phyloP scores from a whole-genome alignment of 2,888 invertebrate genomes.

The Euplexia lucipara region DNA sequence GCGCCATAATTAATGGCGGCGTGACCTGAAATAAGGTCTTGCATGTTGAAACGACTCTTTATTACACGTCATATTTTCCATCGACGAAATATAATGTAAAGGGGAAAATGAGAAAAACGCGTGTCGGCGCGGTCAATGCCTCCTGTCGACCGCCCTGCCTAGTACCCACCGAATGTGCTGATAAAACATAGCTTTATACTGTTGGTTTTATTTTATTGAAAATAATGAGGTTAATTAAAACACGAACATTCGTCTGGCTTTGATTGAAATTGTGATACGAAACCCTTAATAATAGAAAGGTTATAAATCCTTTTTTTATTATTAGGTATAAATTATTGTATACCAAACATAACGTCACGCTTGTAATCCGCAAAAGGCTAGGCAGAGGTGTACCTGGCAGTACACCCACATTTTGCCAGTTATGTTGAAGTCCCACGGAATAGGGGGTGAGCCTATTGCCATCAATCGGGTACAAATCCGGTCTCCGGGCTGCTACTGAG shows the following conservation, averaged over 20 bases:
- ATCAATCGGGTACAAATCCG: too few species aligned
- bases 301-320: slow-evolving; percentile 16
- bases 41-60: slow-evolving; percentile 76
- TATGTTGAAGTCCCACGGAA: too few species aligned
- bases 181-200: slow-evolving; percentile 39
- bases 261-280: slow-evolving; percentile 23
- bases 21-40: slow-evolving; percentile 76
- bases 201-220: slow-evolving; percentile 38
- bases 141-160: slow-evolving; percentile 44
- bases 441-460: too few species aligned
- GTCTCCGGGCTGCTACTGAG: too few species aligned
- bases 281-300: slow-evolving; percentile 3
- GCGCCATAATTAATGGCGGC: slow-evolving; percentile 58
- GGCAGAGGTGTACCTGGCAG: too few species aligned
- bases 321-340: too few species aligned
- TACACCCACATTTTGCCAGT: too few species aligned
- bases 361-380: too few species aligned
- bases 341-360: too few species aligned
- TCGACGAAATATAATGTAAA: slow-evolving; percentile 63
- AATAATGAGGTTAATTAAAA: slow-evolving; percentile 35
- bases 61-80: slow-evolving; percentile 73
- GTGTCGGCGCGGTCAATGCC: slow-evolving; percentile 75
- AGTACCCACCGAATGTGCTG: slow-evolving; percentile 37
- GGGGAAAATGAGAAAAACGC: slow-evolving; percentile 74
- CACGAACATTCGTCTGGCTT: slow-evolving; percentile 38